A percentile compares a stretch with the other conserved stretches of the same genome.
Conservation (phyloP, 2,113 vertebrate species). For the Silurus glanis region DNA sequence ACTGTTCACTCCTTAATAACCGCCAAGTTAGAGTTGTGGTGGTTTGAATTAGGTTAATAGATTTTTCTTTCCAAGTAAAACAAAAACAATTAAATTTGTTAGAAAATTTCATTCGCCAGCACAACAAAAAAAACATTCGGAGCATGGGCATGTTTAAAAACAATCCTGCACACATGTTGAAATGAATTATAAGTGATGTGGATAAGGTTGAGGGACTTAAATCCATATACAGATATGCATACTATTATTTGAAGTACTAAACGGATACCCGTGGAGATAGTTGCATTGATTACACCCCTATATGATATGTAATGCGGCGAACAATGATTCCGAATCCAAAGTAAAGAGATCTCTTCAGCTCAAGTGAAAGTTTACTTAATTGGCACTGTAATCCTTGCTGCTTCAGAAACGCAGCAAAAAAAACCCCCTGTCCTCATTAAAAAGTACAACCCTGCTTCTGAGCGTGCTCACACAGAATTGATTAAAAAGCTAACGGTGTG, state of each 20-base stretch:
- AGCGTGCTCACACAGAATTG: conserved; percentile 67
- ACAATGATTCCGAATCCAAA: conserved; percentile 58
- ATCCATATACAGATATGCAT: neutral
- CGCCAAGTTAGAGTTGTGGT: neutral
- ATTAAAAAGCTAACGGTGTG: conserved; percentile 68
- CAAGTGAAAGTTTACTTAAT: conserved; percentile 66
- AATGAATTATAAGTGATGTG: neutral
- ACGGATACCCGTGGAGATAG: neutral
- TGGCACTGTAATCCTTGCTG: conserved; percentile 64
- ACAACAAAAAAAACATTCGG: neutral
- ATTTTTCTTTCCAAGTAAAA: neutral
- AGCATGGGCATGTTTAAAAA: neutral
- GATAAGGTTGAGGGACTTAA: no score
- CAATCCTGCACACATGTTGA: neutral
- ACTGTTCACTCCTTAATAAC: neutral
- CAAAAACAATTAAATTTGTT: neutral
- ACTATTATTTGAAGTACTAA: neutral
- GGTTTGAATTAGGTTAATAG: neutral
- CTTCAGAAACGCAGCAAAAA: conserved; percentile 54
- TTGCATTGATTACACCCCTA: neutral
- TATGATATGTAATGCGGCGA: conserved; percentile 58
- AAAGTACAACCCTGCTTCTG: conserved; percentile 70
- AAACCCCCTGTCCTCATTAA: conserved; percentile 67
- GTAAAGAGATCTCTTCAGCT: conserved; percentile 51
- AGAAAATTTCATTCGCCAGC: neutral